Evolutionary conservation across 2,113 vertebrate genomes (phyloP), one percentile per base, ranked within the genome.

Genomic region (Apus apus): DNA sequence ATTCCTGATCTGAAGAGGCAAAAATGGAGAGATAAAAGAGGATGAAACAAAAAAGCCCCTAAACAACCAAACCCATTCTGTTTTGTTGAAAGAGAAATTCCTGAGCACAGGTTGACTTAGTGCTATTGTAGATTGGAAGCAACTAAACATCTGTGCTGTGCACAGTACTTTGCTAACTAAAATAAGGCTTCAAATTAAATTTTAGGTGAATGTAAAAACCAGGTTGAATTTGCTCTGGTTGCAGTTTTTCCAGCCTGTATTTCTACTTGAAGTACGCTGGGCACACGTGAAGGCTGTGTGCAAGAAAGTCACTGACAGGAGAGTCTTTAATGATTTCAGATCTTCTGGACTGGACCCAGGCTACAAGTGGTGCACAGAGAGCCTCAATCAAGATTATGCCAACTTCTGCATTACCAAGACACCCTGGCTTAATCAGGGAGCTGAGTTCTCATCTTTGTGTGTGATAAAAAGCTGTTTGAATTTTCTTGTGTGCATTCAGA

Each of bases 241-340:
- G 30, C 6, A 25, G 25, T 38, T 89, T 70, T 80, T 57, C 25
- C 36, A 80, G 58, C 27, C 17, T 90, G 17, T 60, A 9, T 79
- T 87, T 48, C 36, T 29, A 3, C 23, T 50, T 48, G 61, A 29
- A n/a, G 15, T 50, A 1, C 0, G 1, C 75, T 60, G 46, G 62
- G 17, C 18, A 15, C 18, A 14, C 1, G 0, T 2, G 13, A 12
- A 34, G 15, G 26, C 21, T 48, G 1, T 26, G 32, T 23, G 3
- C 0, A 2, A 20, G 27, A 18, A 29, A 21, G 27, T 61, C 66
- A 9, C 23, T 46, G 57, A 13, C 8, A 16, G 25, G 32, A 40
- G 21, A 57, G 36, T 30, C 34, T 0, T 11, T 29, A 51, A 13
- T 26, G 29, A 9, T 43, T 60, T 18, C 9, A 18, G 18, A 23